A percentile compares a stretch with the other conserved stretches of the same genome.
Evolutionary conservation across 2,113 vertebrate genomes (phyloP).

Genomic region (Puntigrus tetrazona): DNA sequence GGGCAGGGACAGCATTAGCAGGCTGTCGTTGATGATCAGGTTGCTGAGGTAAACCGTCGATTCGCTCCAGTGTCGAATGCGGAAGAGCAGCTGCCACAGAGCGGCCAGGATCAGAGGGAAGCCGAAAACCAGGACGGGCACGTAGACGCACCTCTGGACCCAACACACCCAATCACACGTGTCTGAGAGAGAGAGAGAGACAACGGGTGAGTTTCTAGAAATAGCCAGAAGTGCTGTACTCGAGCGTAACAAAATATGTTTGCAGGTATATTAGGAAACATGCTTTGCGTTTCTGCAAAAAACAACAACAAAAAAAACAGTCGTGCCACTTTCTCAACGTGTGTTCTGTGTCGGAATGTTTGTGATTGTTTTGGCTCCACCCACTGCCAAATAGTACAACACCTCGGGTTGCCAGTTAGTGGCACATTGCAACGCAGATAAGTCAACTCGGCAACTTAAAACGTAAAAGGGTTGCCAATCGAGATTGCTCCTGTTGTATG

Average conservation of each 20-base stretch:
- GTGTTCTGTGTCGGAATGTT: not conserved
- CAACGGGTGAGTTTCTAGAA: not conserved
- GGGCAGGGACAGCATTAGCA: conserved; percentile 75
- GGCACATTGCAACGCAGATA: not conserved
- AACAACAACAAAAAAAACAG: too few relatives aligned
- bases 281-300: not conserved
- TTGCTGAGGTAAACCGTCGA: conserved; percentile 70
- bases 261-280: not conserved
- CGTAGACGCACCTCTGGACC: conserved; percentile 68
- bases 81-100: conserved; percentile 68
- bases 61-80: conserved; percentile 68
- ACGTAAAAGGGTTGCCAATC: too few relatives aligned
- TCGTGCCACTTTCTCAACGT: not conserved
- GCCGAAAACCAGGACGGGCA: conserved; percentile 67
- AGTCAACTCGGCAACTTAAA: too few relatives aligned
- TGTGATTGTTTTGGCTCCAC: too few relatives aligned
- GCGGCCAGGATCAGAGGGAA: conserved; percentile 71
- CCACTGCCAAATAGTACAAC: not conserved
- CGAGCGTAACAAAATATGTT: not conserved
- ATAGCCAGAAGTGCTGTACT: not conserved
- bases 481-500: too few relatives aligned
- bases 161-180: conserved; percentile 30
- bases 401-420: too few relatives aligned
- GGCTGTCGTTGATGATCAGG: conserved; percentile 73
- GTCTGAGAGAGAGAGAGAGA: conserved; percentile 4